phyloP scores from a whole-genome alignment of 2,888 invertebrate genomes.

The Corythucha ciliata region DNA sequence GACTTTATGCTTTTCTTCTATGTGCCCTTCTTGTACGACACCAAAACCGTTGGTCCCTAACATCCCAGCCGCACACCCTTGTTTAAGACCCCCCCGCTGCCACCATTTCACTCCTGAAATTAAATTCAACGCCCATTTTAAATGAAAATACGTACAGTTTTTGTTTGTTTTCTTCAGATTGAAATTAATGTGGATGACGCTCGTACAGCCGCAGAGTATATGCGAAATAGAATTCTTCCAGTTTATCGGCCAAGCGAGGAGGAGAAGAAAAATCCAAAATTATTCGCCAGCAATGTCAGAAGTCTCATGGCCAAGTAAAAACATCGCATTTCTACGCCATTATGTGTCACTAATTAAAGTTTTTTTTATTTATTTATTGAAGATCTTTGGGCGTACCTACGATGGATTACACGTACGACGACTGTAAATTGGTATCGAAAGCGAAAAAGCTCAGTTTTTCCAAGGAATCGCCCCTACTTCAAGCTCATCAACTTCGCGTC shows the following conservation, averaged over 20 bases:
- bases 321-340: neutral
- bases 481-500: conserved; percentile 66
- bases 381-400: conserved; percentile 79
- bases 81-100: no score
- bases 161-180: conserved; percentile 57
- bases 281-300: conserved; percentile 83
- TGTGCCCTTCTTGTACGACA: no score
- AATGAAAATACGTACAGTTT: neutral
- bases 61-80: no score
- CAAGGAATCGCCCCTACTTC: conserved; percentile 60
- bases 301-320: conserved; percentile 83
- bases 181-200: conserved; percentile 75
- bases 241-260: conserved; percentile 81
- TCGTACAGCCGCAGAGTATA: conserved; percentile 77
- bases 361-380: conserved; percentile 40
- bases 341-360: neutral
- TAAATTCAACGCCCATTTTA: no score
- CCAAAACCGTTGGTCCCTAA: no score
- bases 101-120: no score
- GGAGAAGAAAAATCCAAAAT: conserved; percentile 74
- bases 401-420: conserved; percentile 85
- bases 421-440: conserved; percentile 72
- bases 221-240: conserved; percentile 84
- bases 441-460: conserved; percentile 78
- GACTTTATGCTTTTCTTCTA: no score